Evolutionary conservation across 2,797 vertebrate species (phyloP), one percentile per base, ranked within the genome.

Genomic region (Spea hammondii): DNA sequence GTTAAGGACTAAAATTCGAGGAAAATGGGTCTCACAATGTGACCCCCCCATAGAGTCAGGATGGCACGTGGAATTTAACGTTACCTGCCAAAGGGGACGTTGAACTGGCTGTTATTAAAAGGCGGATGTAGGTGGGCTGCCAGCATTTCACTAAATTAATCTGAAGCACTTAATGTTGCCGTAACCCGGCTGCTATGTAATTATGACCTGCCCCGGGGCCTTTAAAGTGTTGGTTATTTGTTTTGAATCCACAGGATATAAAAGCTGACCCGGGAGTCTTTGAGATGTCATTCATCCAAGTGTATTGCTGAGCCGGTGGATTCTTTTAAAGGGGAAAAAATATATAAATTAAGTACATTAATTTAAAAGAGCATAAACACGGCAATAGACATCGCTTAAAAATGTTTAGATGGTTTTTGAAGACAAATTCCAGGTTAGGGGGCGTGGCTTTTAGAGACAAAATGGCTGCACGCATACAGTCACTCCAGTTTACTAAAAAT

Each of bases 91-190:
- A 44, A 50, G 12, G 10, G 14, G 57, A 5, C 57, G 49, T 72
- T 73, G 6, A 9, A 50, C 8, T 4, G 47, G 57, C 57, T 17
- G 10, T 8, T 59, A 59, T 62, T 62, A 12, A 62, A 62, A 64
- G 13, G 13, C 17, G 10, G 47, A 14, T 73, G 9, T 59, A 60
- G 17, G 48, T 50, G n/a, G 3, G 9, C 51, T 55, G 69, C 45
- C 69, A 55, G 69, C 14, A 17, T 47, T n/a, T 49, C 65, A 9
- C 72, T 62, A 74, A 74, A 74, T 65, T 48, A 50, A 60, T 74
- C 64, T 50, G 17, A 64, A 50, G 72, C 10, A 47, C 44, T 50
- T 48, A 8, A 51, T 74, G 17, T 51, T 49, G 49, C 72, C 49
- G 45, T 50, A 51, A 74, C 65, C 9, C 65, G 55, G 12, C 62